A percentile compares a stretch with the other conserved stretches of the same genome.
Conservation (phyloP, 2,113 vertebrate species). For the mouse (Mus musculus) region GRCm39 chr6:127566501-127567000, state of each 20-base stretch:
- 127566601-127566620: background rate
- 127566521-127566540: background rate
- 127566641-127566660: background rate
- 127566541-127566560: no score
- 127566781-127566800: background rate
- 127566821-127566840: background rate
- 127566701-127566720: background rate
- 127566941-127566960: background rate
- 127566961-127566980: background rate
- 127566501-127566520: background rate
- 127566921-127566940: background rate
- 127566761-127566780: background rate
- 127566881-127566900: background rate
- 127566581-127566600: background rate
- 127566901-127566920: background rate
- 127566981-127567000: background rate
- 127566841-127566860: background rate
- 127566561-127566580: background rate
- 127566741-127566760: no score
- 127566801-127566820: background rate
- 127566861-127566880: background rate
- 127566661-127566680: background rate
- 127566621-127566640: background rate
- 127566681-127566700: background rate
- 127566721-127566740: conserved; percentile 10